These are phyloP conservation scores for Syritta pipiens DNA, from an alignment of 2,888 invertebrate species.

Conservation along the genomic window DNA sequence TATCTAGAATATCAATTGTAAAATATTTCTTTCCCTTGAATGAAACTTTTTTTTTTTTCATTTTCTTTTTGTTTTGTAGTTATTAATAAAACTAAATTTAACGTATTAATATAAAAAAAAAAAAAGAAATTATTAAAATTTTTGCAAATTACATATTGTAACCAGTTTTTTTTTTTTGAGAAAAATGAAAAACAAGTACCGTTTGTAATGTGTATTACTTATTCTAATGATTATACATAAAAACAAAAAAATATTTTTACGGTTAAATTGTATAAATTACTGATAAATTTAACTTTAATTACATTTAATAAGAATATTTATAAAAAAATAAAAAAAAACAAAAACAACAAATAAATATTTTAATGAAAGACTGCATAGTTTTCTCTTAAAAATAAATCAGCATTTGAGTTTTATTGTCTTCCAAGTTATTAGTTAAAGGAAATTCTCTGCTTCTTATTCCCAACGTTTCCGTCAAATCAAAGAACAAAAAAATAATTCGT, in stretches of 20 bases:
- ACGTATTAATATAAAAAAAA: constrained; percentile 25
- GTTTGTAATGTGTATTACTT: constrained; percentile 50
- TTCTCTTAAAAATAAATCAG: constrained; percentile 1
- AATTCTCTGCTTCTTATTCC: no score
- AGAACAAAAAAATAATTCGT: no score
- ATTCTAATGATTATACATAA: constrained; percentile 45
- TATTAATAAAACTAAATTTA: constrained; percentile 31
- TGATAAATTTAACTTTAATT: constrained; percentile 64
- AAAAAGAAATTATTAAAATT: constrained; percentile 8
- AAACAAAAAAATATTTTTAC: constrained; percentile 69
- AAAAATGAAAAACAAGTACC: constrained; percentile 14
- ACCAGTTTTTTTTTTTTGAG: constrained; percentile 19
- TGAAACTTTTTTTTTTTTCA: neutral
- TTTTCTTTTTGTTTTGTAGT: constrained; percentile 34
- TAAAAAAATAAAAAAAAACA: constrained; percentile 35
- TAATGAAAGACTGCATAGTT: constrained; percentile 48
- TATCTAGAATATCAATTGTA: constrained; percentile 33
- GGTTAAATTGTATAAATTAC: constrained; percentile 64
- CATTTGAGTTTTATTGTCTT: neutral
- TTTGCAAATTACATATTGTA: constrained; percentile 31
- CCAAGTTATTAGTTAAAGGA: neutral
- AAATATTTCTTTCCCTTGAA: constrained; percentile 43
- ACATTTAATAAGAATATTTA: constrained; percentile 67
- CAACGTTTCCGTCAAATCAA: no score
- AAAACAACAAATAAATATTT: constrained; percentile 61